These are phyloP conservation scores for Prosapia bicincta DNA, from an alignment of 2,888 invertebrate species.

Conservation along the genomic window DNA sequence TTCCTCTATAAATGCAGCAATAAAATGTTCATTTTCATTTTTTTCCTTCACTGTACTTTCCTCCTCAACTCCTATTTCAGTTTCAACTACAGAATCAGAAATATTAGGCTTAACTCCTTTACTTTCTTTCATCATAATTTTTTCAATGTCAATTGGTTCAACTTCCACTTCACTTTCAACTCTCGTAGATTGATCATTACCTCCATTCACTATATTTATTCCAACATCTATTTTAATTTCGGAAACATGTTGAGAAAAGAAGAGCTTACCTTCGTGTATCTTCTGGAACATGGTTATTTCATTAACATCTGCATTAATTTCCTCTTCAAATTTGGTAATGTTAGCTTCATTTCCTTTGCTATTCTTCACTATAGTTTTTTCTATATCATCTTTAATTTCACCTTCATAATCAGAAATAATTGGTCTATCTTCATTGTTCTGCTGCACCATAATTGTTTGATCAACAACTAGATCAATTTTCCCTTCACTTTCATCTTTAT, in stretches of 20 bases:
- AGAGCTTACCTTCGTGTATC: too few species aligned
- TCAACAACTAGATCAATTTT: not conserved
- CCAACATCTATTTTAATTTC: not conserved
- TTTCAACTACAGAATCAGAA: too few species aligned
- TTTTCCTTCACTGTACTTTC: not conserved
- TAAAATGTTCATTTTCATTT: not conserved
- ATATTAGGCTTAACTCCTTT: too few species aligned
- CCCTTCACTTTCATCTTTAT: too few species aligned
- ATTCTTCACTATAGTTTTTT: not conserved
- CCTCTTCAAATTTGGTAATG: too few species aligned
- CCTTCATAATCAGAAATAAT: not conserved
- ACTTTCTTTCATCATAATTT: not conserved
- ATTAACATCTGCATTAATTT: too few species aligned
- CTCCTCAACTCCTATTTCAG: not conserved
- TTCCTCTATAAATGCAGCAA: not conserved
- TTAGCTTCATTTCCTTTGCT: not conserved
- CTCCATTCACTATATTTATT: not conserved
- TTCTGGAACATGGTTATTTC: not conserved
- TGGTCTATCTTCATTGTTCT: not conserved
- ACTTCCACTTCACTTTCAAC: too few species aligned
- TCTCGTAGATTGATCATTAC: not conserved
- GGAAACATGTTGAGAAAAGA: too few species aligned
- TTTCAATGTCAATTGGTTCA: not conserved
- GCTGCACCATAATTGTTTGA: not conserved
- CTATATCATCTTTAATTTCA: not conserved